phyloP scores from a whole-genome alignment of 2,888 invertebrate genomes.

The Eupithecia pulchellata region DNA sequence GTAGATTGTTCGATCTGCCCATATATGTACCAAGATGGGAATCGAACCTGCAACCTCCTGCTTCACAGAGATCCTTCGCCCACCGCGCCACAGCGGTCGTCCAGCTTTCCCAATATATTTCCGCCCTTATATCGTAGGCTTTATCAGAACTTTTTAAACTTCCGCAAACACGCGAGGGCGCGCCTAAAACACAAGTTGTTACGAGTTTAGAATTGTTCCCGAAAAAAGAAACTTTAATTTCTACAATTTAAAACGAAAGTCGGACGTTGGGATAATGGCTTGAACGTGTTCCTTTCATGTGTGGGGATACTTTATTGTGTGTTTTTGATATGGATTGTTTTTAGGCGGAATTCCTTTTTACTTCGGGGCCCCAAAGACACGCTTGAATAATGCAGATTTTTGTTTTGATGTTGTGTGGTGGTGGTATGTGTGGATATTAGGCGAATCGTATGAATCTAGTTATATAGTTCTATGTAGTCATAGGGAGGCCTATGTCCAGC shows the following conservation, averaged over 20 bases:
- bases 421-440: background rate
- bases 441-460: background rate
- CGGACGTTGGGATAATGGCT: slow-evolving; percentile 75
- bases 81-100: too few species aligned
- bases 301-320: slow-evolving; percentile 41
- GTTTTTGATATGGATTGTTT: slow-evolving; percentile 43
- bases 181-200: slow-evolving; percentile 82
- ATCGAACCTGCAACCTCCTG: too few species aligned
- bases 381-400: background rate
- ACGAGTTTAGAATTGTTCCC: slow-evolving; percentile 80
- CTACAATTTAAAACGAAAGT: slow-evolving; percentile 82
- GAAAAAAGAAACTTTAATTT: slow-evolving; percentile 83
- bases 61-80: too few species aligned
- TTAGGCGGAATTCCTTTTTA: slow-evolving; percentile 32
- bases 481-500: too few species aligned
- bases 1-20: too few species aligned
- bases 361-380: slow-evolving; percentile 11
- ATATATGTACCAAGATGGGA: too few species aligned
- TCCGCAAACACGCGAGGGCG: slow-evolving; percentile 81
- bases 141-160: slow-evolving; percentile 80
- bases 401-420: background rate
- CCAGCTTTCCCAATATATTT: background rate
- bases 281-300: slow-evolving; percentile 65
- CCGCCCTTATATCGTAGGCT: slow-evolving; percentile 63
- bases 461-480: too few species aligned